Evolutionary conservation across 2,113 vertebrate species (phyloP), one percentile per base, ranked within the genome.

Genomic region (Tympanuchus pallidicinctus): DNA sequence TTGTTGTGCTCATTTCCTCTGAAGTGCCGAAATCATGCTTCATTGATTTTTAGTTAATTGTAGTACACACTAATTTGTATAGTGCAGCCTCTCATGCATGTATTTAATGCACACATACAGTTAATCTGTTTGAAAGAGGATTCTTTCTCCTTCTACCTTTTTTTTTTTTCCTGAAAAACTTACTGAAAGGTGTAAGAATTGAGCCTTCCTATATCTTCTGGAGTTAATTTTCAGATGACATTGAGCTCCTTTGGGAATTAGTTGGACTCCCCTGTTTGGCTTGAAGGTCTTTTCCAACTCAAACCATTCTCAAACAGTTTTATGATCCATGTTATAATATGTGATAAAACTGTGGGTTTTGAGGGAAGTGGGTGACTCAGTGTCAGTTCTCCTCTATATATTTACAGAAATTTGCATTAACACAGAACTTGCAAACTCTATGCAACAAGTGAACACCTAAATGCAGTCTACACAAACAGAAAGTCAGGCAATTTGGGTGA

Each of bases 401-500:
- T 20, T 88, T 90, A 63, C 73, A 88, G 74, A 86, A 93, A 65
- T 83, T 36, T 34, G 43, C 6, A 3, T 82, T 82, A 70, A 67
- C 54, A 34, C 28, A 91, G 83, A 57, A 84, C 32, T 34, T 93
- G 54, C 42, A 42, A n/a, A 71, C 38, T 77, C 47, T 82, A 74
- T 43, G 25, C 77, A 66, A 65, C 56, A 86, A 74, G 77, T 56
- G 75, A 88, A 57, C 86, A 75, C 66, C 74, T 88, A 57, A 30
- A 90, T 92, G 91, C 75, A 95, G 47, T 66, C 57, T 85, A 47
- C 50, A 83, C 93, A 91, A 82, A 84, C 92, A 73, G 87, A 84
- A 93, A 95, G 82, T 97, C 59, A 76, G 76, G 50, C 43, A 76
- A 63, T 97, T 96, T 93, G 67, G 69, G 84, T 94, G 80, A 84